These are phyloP conservation scores for Ganaspis brasiliensis DNA, from an alignment of 2,888 invertebrate genomes.

Conservation along the genomic window DNA sequence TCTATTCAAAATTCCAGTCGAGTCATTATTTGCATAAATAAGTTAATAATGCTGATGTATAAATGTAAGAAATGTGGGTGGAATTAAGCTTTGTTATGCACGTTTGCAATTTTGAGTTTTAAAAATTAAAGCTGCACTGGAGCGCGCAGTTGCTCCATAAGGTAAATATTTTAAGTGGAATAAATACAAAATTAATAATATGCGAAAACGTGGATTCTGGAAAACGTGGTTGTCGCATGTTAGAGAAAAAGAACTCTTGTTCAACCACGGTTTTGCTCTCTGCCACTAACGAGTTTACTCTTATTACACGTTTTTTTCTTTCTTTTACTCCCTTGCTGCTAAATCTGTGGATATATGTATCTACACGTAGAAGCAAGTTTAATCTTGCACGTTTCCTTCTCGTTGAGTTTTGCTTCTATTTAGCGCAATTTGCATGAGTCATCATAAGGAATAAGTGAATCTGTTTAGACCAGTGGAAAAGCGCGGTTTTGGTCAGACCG, in stretches of 20 bases:
- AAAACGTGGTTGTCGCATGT: constrained; percentile 33
- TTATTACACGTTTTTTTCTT: constrained; percentile 19
- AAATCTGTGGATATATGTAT: constrained; percentile 5
- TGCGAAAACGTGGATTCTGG: constrained; percentile 61
- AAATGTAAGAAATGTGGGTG: background rate
- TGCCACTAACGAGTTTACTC: constrained; percentile 43
- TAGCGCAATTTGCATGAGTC: constrained; percentile 39
- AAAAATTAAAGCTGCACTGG: background rate
- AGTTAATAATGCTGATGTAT: constrained; percentile 7
- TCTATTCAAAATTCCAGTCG: too few relatives aligned
- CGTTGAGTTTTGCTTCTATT: constrained; percentile 32
- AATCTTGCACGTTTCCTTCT: constrained; percentile 38
- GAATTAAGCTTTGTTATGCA: constrained; percentile 15
- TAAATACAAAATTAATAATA: constrained; percentile 71
- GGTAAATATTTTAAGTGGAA: constrained; percentile 52
- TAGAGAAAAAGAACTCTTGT: constrained; percentile 12
- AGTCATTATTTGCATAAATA: background rate
- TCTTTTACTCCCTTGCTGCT: background rate
- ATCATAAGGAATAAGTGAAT: constrained; percentile 37
- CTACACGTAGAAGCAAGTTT: constrained; percentile 25
- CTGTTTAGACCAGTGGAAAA: constrained; percentile 27
- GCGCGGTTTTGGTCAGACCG: constrained; percentile 32
- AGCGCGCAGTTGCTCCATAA: constrained; percentile 19
- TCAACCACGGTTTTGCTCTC: constrained; percentile 6
- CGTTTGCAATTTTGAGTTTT: constrained; percentile 19